Percentiles rank a stretch among this genome's conserved stretches.
phyloP scores from a whole-genome alignment of 2,113 vertebrate species.

The Proteles cristata region DNA sequence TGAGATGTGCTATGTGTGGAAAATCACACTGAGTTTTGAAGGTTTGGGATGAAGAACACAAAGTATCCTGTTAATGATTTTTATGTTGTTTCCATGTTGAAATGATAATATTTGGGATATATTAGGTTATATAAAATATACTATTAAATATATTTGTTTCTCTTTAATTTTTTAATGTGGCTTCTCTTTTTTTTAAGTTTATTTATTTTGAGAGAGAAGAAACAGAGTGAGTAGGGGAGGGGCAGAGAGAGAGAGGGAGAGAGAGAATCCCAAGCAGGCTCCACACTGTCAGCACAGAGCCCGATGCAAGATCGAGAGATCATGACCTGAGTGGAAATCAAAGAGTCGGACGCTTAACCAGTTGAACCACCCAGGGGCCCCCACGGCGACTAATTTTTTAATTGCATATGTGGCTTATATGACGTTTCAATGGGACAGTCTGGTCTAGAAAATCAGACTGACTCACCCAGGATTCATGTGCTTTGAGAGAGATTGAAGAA shows the following conservation, averaged over 20 bases:
- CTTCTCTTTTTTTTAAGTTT: not conserved
- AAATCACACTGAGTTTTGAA: constrained; percentile 31
- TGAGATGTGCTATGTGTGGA: not conserved
- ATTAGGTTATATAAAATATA: not conserved
- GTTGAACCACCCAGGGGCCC: no score
- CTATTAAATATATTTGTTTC: not conserved
- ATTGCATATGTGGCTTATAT: not conserved
- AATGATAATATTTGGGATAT: not conserved
- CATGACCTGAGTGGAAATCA: no score
- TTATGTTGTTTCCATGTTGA: not conserved
- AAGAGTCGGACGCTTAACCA: no score
- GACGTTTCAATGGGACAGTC: not conserved
- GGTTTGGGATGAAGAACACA: not conserved
- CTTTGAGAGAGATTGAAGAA: not conserved
- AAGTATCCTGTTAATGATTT: not conserved
- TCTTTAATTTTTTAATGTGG: constrained; percentile 20
- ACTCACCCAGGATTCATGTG: not conserved
- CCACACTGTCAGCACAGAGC: no score
- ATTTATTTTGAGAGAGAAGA: no score
- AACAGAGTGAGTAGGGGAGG: no score
- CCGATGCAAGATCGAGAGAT: no score
- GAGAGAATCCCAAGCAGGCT: no score
- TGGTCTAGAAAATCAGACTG: constrained; percentile 10
- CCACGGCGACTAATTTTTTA: not conserved
- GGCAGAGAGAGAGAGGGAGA: no score